Percentiles rank a stretch among this genome's conserved stretches.
Evolutionary conservation across 2,113 vertebrate genomes (phyloP).

Genomic region (Columbina picui): DNA sequence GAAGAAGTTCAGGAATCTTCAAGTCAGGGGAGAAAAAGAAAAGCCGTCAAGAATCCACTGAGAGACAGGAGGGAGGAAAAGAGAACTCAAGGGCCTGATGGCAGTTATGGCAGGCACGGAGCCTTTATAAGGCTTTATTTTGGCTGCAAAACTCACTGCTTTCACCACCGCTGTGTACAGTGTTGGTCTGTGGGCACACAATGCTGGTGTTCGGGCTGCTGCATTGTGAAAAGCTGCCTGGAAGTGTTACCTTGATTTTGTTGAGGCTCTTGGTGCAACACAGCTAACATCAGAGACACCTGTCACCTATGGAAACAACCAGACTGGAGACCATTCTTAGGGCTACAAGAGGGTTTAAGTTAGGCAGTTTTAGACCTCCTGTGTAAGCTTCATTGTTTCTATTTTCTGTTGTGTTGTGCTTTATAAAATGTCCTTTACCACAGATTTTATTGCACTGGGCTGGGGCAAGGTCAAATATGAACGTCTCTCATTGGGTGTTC

Average conservation of each 20-base stretch:
- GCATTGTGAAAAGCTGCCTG: background rate
- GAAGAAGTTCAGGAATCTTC: background rate
- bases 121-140: background rate
- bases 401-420: background rate
- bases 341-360: accelerated
- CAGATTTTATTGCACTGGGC: background rate
- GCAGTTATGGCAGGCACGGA: background rate
- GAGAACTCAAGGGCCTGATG: background rate
- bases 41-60: background rate
- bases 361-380: background rate
- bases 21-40: background rate
- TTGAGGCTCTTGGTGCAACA: background rate
- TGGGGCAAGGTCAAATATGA: background rate
- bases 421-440: background rate
- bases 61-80: background rate
- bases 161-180: background rate
- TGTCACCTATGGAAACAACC: background rate
- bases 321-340: background rate
- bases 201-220: background rate
- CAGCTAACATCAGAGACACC: background rate
- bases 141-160: background rate
- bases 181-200: background rate
- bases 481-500: background rate
- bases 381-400: background rate
- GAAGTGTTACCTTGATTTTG: background rate